Base-by-base conservation (phyloP, 2,888 invertebrate genomes). In the Amaurobius ferox region DNA sequence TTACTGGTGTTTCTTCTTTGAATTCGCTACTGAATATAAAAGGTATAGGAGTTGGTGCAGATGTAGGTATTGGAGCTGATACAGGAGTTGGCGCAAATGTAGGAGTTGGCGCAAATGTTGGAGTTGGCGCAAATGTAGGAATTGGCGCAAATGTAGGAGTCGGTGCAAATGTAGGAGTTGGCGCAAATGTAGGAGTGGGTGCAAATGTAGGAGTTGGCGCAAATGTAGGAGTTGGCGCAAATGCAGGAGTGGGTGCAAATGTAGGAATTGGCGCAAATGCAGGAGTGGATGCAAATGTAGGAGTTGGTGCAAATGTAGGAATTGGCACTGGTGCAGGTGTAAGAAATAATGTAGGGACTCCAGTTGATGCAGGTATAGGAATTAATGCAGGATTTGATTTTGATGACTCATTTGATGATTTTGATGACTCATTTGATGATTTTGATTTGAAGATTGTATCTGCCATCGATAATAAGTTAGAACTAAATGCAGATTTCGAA, bases 1-100 rank as follows among this genome's bases (percentile, higher is more conserved):
- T 81, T 26, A 30, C 74, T 13, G 81, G 74, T 23, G 81, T 74
- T 28, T n/a, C 55, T 3, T 48, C 66, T 0, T 61, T 70, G 1
- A 0, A 29, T 0, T n/a, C 48, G 35, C 16, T 55, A 23, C 32
- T 28, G 13, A 62, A 62, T 19, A 29, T 40, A 3, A 55, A n/a
- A 29, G 44, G 32, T 5, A 29, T 79, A n/a, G 26, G 30, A 1
- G 81, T 30, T 7, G 70, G n/a, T 40, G 40, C 55, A 26, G 73
- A 61, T 23, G 72, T 66, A 7, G 44, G 32, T 16, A 2, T 55
- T 19, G 23, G 16, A 16, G 19, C 3, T 5, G 23, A 23, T 5
- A 0, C 32, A 16, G 64, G 64, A 11, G 26, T 64, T 16, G 30
- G 30, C 0, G 55, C 55, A 55, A 9, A 23, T 55, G 55, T 55